Evolutionary conservation across 2,888 invertebrate genomes (phyloP).

Genomic region (Chydorus sphaericus): DNA sequence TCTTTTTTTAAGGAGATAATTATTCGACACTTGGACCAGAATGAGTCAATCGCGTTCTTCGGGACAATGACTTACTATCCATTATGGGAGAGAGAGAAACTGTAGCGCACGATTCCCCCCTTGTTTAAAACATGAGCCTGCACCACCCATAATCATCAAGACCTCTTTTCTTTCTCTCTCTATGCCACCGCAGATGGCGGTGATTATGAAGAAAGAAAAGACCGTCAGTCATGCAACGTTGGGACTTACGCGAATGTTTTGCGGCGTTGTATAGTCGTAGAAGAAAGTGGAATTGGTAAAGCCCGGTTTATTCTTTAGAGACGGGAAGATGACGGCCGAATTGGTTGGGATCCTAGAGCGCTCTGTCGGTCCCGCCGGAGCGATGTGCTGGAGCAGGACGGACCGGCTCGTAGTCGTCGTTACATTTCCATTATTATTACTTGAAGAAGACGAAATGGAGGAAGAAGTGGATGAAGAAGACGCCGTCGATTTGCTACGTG

Average conservation of each 20-base stretch:
- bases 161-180: no score
- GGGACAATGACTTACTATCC: no score
- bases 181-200: no score
- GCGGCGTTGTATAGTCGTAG: conserved; percentile 37
- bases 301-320: conserved; percentile 77
- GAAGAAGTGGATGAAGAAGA: conserved; percentile 28
- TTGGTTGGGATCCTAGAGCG: conserved; percentile 23
- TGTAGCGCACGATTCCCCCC: no score
- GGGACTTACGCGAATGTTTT: conserved; percentile 39
- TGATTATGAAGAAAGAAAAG: neutral
- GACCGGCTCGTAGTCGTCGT: conserved; percentile 16
- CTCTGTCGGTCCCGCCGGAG: conserved; percentile 20
- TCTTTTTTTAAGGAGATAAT: no score
- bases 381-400: conserved; percentile 18
- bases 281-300: conserved; percentile 68
- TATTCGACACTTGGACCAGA: no score
- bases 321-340: conserved; percentile 69
- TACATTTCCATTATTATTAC: conserved; percentile 13
- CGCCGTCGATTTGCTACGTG: conserved; percentile 28
- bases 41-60: no score
- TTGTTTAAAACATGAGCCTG: no score
- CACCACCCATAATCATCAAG: no score
- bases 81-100: no score
- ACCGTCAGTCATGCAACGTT: neutral
- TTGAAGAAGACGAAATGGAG: neutral